Evolutionary conservation across 2,888 invertebrate species (phyloP).

Genomic region (Dynastes tityus): DNA sequence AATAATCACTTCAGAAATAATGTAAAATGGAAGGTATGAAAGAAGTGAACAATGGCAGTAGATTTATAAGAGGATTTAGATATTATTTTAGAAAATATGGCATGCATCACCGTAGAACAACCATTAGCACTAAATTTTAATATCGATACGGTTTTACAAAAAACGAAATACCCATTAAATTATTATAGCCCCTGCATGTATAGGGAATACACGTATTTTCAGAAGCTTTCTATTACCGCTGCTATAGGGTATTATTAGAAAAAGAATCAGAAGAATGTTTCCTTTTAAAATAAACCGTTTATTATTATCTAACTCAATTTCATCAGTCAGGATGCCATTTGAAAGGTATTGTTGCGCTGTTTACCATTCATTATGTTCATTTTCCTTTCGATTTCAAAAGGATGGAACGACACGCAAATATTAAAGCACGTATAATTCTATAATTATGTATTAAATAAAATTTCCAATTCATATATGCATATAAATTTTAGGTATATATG

Average conservation of each 20-base stretch:
- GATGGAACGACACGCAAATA: slow-evolving; percentile 40
- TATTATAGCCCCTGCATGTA: slow-evolving; percentile 54
- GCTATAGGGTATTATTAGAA: slow-evolving; percentile 46
- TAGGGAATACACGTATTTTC: slow-evolving; percentile 52
- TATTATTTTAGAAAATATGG: slow-evolving; percentile 43
- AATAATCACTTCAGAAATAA: slow-evolving; percentile 16
- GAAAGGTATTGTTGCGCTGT: slow-evolving; percentile 31
- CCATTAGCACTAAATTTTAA: slow-evolving; percentile 51
- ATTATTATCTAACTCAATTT: slow-evolving; percentile 17
- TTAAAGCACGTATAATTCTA: slow-evolving; percentile 29
- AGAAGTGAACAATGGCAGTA: slow-evolving; percentile 13
- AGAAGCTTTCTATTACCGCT: slow-evolving; percentile 33
- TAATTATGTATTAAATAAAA: slow-evolving; percentile 49
- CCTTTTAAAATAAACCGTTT: slow-evolving; percentile 16
- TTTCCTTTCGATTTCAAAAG: slow-evolving; percentile 29
- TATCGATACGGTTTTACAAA: slow-evolving; percentile 36
- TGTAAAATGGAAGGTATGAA: neutral
- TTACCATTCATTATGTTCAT: slow-evolving; percentile 12
- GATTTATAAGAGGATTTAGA: slow-evolving; percentile 51
- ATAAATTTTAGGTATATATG: slow-evolving; percentile 18
- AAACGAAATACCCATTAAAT: slow-evolving; percentile 56
- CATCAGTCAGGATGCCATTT: slow-evolving; percentile 28
- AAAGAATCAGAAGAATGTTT: neutral
- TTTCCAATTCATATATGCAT: slow-evolving; percentile 34
- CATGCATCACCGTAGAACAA: slow-evolving; percentile 2